Evolutionary conservation across 2,797 vertebrate species (phyloP).

Genomic region (Rhynchonycteris naso): DNA sequence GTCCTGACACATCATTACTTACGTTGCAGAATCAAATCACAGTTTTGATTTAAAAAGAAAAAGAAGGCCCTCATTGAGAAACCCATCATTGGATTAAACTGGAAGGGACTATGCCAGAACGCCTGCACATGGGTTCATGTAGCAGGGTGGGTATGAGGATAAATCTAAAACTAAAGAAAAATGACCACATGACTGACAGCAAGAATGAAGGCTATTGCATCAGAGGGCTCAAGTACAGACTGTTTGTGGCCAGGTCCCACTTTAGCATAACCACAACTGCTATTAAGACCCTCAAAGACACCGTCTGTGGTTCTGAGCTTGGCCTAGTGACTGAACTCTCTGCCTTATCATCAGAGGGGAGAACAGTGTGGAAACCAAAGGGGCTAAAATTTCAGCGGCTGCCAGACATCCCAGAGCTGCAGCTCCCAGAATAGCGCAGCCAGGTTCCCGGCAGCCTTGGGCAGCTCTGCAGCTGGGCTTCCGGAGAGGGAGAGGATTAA

Average conservation of each 20-base stretch:
- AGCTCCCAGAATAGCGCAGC: slow-evolving; percentile 76
- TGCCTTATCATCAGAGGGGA: slow-evolving; percentile 58
- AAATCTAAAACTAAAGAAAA: neutral
- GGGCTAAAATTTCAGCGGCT: slow-evolving; percentile 65
- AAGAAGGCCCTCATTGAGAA: neutral
- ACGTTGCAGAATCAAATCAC: neutral
- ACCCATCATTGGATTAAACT: neutral
- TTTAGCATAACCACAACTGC: slow-evolving; percentile 70
- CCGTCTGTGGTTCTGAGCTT: slow-evolving; percentile 44
- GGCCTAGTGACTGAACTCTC: slow-evolving; percentile 41
- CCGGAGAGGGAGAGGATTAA: neutral
- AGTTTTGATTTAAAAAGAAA: neutral
- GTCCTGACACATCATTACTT: neutral
- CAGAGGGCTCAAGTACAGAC: neutral
- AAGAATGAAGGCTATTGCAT: neutral
- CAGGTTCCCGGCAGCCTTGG: slow-evolving; percentile 66
- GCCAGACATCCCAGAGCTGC: slow-evolving; percentile 36
- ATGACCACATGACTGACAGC: neutral
- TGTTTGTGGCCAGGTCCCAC: neutral
- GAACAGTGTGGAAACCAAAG: slow-evolving; percentile 16
- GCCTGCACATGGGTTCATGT: neutral
- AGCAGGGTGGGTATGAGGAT: neutral
- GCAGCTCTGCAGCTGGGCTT: slow-evolving; percentile 54
- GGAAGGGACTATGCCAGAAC: neutral
- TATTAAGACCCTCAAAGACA: slow-evolving; percentile 53